These are phyloP conservation scores for Tachysurus fulvidraco DNA, from an alignment of 2,113 vertebrate species.

Conservation along the genomic window DNA sequence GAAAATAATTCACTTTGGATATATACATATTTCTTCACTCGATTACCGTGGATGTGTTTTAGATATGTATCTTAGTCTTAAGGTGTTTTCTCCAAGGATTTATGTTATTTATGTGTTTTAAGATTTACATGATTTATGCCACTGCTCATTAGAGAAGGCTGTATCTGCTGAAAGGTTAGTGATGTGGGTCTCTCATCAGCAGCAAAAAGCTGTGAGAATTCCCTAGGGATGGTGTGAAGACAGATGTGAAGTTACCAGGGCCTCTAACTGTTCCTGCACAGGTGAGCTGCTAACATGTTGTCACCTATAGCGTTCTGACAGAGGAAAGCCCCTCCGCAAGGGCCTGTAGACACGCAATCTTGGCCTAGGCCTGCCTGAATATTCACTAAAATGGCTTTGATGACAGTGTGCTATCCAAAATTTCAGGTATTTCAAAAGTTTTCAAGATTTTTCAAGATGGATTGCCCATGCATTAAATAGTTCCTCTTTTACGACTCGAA, in stretches of 20 bases:
- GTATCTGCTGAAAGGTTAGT: conserved; percentile 44
- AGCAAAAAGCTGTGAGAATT: conserved; percentile 61
- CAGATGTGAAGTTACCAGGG: conserved; percentile 31
- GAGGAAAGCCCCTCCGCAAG: conserved; percentile 52
- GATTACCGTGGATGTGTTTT: neutral
- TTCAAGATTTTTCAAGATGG: neutral
- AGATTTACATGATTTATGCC: neutral
- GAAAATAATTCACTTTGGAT: neutral
- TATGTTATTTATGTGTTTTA: neutral
- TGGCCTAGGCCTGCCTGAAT: neutral
- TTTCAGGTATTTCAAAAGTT: neutral
- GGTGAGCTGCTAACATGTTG: conserved; percentile 56
- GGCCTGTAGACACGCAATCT: conserved; percentile 14
- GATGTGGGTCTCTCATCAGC: conserved; percentile 68
- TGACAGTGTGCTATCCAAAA: neutral
- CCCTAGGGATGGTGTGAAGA: conserved; percentile 40
- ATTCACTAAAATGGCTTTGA: conserved; percentile 6
- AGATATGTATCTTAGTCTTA: neutral
- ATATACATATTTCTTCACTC: neutral
- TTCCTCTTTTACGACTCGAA: neutral
- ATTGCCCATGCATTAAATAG: neutral
- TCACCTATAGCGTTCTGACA: conserved; percentile 59
- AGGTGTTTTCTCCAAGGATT: neutral
- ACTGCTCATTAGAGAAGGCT: neutral
- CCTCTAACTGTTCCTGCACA: conserved; percentile 61